Evolutionary conservation across 2,888 invertebrate species (phyloP).

Genomic region (Cantharis flavilabris): DNA sequence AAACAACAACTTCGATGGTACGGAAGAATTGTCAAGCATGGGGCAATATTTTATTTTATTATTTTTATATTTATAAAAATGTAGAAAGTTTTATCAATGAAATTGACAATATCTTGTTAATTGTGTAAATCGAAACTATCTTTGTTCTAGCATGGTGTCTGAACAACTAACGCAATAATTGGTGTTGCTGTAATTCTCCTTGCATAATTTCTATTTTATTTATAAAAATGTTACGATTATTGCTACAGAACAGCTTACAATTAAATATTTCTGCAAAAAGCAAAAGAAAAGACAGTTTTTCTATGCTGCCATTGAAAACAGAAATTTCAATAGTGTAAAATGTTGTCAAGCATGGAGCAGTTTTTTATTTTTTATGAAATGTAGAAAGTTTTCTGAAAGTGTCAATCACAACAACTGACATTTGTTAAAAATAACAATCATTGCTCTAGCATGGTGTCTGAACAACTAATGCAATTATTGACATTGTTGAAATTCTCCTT

Average conservation of each 20-base stretch:
- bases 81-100: neutral
- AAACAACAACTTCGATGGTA: neutral
- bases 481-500: conserved; percentile 36
- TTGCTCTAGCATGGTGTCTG: conserved; percentile 37
- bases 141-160: conserved; percentile 36
- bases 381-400: neutral
- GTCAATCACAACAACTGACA: neutral
- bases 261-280: neutral
- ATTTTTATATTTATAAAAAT: too few relatives aligned
- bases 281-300: neutral
- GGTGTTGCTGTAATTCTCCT: conserved; percentile 35
- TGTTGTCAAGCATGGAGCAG: neutral
- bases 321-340: neutral
- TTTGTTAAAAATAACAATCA: neutral
- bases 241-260: neutral
- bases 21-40: neutral
- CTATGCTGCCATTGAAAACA: neutral
- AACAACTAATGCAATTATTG: conserved; percentile 24
- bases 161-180: conserved; percentile 28
- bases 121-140: neutral
- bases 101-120: too few relatives aligned
- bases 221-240: too few relatives aligned
- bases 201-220: conserved; percentile 9
- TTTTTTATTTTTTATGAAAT: neutral
- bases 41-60: neutral